Evolutionary conservation across 2,888 invertebrate species (phyloP), one percentile per base, ranked within the genome.

Genomic region (Dichetophora obliterata): DNA sequence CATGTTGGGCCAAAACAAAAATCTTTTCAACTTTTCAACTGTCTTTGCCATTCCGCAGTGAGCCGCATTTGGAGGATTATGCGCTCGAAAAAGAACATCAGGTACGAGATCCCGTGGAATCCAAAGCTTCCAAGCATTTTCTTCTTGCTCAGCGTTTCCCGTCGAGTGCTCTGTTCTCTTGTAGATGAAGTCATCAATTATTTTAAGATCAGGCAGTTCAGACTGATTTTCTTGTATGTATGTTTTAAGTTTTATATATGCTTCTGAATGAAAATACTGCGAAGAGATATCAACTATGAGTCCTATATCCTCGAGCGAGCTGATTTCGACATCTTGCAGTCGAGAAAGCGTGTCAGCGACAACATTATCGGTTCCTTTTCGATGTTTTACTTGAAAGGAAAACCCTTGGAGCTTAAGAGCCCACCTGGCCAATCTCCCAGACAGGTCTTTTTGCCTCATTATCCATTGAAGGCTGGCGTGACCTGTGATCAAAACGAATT

Each of bases 1-100:
- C 79, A 80, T 80, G 8, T 72, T 59, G 0, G 76, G 76, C 79
- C 75, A 76, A 16, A 61, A 76, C n/a, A 66, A 74, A 69, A 69
- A 50, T 75, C 74, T 31, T 57, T 69, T 75, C 14, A 73, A 22
- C 54, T 72, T 74, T 19, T 76, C 65, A 37, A 76, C 4, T 14
- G 74, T 70, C 31, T 77, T 31, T 78, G 57, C 50, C 24, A 76
- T 75, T 1, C 22, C 77, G 0, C 69, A 59, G 22, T 69, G 76
- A 19, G 54, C 65, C 5, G 75, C 48, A 34, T 52, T n/a, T 8
- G 68, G 75, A 1, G 75, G 57, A 31, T 48, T 19, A 59, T 75
- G 75, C 2, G 59, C 59, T 16, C 27, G 27, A n/a, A 16, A 5
- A 6, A 75, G 24, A 5, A 68, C 3, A 5, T 72, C 54, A 24